Evolutionary conservation across 2,888 invertebrate species (phyloP).

Genomic region (Leptarthrus brevirostris): DNA sequence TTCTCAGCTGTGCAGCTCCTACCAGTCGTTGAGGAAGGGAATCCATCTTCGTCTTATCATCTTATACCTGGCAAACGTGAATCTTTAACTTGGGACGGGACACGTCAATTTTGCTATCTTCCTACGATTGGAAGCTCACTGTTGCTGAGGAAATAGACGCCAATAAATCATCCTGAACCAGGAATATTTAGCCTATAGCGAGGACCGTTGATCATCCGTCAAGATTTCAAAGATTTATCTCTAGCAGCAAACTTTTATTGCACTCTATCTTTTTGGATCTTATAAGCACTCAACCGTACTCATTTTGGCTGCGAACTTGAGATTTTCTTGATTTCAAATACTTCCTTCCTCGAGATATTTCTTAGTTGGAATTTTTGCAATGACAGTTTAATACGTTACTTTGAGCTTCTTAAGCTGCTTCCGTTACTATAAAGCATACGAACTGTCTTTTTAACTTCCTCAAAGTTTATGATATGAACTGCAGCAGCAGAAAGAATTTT

Average conservation of each 20-base stretch:
- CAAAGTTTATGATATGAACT: too few relatives aligned
- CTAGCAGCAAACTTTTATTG: slow-evolving; percentile 31
- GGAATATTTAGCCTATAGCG: slow-evolving; percentile 16
- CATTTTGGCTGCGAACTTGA: slow-evolving; percentile 22
- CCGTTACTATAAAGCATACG: too few relatives aligned
- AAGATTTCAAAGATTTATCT: slow-evolving; percentile 44
- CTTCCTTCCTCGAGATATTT: not conserved
- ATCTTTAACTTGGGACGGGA: slow-evolving; percentile 2
- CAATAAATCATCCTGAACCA: slow-evolving; percentile 36
- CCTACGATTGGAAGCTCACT: slow-evolving; percentile 23
- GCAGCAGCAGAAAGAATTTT: too few relatives aligned
- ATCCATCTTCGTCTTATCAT: slow-evolving; percentile 32
- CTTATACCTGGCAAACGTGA: not conserved
- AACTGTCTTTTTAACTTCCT: too few relatives aligned
- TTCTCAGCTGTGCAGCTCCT: not conserved
- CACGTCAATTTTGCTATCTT: slow-evolving; percentile 16
- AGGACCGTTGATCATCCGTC: slow-evolving; percentile 21
- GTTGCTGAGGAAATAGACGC: slow-evolving; percentile 31
- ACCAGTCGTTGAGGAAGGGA: not conserved
- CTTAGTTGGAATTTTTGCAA: not conserved
- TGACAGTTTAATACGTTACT: not conserved
- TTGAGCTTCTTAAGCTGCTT: too few relatives aligned
- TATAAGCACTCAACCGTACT: slow-evolving; percentile 1
- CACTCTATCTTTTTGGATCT: slow-evolving; percentile 37
- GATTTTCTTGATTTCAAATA: not conserved